These are phyloP conservation scores for Acyrthosiphon pisum DNA, from an alignment of 1,140 invertebrate genomes.

Conservation along the genomic window DNA sequence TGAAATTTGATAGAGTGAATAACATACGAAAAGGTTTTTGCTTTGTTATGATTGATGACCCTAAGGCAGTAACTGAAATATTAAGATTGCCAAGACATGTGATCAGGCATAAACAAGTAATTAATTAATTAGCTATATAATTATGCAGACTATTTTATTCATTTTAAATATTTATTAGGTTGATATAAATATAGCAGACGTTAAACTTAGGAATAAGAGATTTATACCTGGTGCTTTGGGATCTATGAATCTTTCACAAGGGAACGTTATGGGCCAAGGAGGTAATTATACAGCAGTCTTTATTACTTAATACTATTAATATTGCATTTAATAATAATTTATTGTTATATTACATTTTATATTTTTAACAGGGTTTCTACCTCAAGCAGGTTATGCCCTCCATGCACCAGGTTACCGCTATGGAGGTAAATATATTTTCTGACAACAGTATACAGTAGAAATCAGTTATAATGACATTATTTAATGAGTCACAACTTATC, in stretches of 20 bases:
- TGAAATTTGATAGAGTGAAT: slow-evolving; percentile 95
- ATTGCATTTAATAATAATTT: background rate
- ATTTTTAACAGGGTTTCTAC: slow-evolving; percentile 34
- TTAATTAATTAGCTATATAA: background rate
- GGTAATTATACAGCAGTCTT: slow-evolving; percentile 41
- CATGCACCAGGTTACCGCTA: slow-evolving; percentile 46
- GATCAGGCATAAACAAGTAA: slow-evolving; percentile 86
- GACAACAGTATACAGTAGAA: background rate
- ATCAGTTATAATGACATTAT: background rate
- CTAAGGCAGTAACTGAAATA: slow-evolving; percentile 88
- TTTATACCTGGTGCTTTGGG: slow-evolving; percentile 61
- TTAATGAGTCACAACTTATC: too few relatives aligned
- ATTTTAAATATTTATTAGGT: slow-evolving; percentile 64
- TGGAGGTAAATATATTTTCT: slow-evolving; percentile 41
- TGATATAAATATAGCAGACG: slow-evolving; percentile 92
- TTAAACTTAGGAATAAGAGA: slow-evolving; percentile 82
- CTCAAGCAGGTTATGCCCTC: slow-evolving; percentile 24
- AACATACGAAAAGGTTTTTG: slow-evolving; percentile 94
- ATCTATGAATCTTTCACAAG: slow-evolving; percentile 68
- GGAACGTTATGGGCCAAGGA: slow-evolving; percentile 73
- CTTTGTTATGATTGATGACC: slow-evolving; percentile 93
- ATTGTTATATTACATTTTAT: background rate
- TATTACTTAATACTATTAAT: background rate
- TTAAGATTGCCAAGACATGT: slow-evolving; percentile 90
- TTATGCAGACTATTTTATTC: background rate